These are phyloP conservation scores for Andricus quercusramuli DNA, from an alignment of 2,888 invertebrate genomes.

Conservation along the genomic window DNA sequence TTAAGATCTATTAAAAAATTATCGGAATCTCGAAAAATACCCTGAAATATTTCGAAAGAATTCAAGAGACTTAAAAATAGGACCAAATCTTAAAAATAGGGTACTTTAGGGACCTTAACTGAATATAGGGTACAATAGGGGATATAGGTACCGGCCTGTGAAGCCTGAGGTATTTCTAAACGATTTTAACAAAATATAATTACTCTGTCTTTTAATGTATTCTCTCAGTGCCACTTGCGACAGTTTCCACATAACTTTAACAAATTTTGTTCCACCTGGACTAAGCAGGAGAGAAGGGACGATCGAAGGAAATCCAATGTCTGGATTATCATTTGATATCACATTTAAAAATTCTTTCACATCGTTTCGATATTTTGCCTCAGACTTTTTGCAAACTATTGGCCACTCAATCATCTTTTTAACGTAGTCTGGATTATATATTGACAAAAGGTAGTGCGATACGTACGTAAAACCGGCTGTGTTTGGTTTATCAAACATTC, in stretches of 20 bases:
- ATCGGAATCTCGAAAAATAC: too few relatives aligned
- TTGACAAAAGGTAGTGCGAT: conserved; percentile 69
- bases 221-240: conserved; percentile 68
- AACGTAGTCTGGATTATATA: conserved; percentile 68
- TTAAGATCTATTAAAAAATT: too few relatives aligned
- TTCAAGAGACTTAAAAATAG: too few relatives aligned
- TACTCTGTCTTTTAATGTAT: conserved; percentile 66
- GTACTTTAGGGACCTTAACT: too few relatives aligned
- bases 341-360: conserved; percentile 66
- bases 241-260: conserved; percentile 72
- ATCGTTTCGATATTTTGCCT: conserved; percentile 70
- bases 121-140: too few relatives aligned
- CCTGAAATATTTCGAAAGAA: too few relatives aligned
- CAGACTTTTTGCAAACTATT: conserved; percentile 70
- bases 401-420: conserved; percentile 72
- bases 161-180: background rate
- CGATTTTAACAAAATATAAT: conserved; percentile 37
- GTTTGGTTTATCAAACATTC: conserved; percentile 76
- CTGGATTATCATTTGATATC: conserved; percentile 69
- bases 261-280: conserved; percentile 72
- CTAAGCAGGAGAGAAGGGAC: conserved; percentile 70
- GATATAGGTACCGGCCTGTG: too few relatives aligned
- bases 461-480: conserved; percentile 71
- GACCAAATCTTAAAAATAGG: too few relatives aligned
- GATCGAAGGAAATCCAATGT: conserved; percentile 71